Conservation (phyloP, 2,888 invertebrate genomes). For the Ditula angustiorana region DNA sequence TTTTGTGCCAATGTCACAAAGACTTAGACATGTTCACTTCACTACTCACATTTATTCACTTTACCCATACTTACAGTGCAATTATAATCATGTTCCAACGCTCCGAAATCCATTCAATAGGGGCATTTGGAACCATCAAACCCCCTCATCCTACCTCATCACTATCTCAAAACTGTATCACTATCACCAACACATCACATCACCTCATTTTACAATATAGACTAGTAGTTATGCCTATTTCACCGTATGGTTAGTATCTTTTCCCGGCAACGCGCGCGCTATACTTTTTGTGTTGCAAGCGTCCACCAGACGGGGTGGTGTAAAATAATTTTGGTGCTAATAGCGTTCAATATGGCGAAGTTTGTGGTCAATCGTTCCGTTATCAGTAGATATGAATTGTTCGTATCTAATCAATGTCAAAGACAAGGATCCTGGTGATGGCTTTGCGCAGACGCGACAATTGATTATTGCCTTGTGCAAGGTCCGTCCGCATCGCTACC, state of each 20-base stretch:
- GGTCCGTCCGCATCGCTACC: no score
- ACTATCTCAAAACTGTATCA: not conserved
- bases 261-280: no score
- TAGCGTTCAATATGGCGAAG: not conserved
- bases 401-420: constrained; percentile 29
- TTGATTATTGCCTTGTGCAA: no score
- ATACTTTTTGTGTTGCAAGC: not conserved
- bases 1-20: no score
- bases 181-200: not conserved
- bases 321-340: not conserved
- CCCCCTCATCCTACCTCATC: not conserved
- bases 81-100: constrained; percentile 3
- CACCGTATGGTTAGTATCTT: no score
- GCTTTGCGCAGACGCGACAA: not conserved
- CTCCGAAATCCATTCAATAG: not conserved
- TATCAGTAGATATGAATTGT: constrained; percentile 14
- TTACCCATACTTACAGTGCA: constrained; percentile 11
- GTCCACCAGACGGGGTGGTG: no score
- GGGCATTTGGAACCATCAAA: not conserved
- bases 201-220: not conserved
- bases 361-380: not conserved
- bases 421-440: constrained; percentile 4
- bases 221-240: not conserved
- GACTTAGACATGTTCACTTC: no score
- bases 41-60: not conserved